Evolutionary conservation across 2,113 vertebrate genomes (phyloP), one percentile per base, ranked within the genome.

Genomic region (Ursus arctos): DNA sequence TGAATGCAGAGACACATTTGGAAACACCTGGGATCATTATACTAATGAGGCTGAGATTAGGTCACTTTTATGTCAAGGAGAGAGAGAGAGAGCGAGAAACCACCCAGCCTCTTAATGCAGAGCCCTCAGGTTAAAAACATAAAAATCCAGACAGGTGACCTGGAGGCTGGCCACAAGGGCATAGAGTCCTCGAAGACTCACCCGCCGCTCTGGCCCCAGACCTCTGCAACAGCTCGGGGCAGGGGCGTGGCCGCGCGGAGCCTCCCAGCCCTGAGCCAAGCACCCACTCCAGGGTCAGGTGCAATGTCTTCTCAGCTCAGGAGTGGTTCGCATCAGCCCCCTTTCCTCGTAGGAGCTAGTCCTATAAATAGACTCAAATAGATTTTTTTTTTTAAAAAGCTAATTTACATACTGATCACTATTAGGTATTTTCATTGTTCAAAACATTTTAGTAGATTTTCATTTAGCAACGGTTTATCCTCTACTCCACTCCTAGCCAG

Each of bases 81-180:
- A 59, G 67, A 7, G 28, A 43, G 43, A 43, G 43, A 43, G 43
- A 43, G 33, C 11, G 65, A 63, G 86, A 80, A n/a, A 69, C 24
- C 65, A 63, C 43, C 36, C 67, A 93, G 87, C 28, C 43, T 71
- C 81, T 72, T 40, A 43, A 85, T 71, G 47, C 59, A 71, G 69
- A 79, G 57, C 91, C 93, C 92, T 79, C 0, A 0, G 94, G 94
- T 55, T 65, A 82, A 77, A 86, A 92, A 85, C 84, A 72, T 74
- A 59, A 83, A 87, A 94, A 94, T 94, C 88, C 92, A 89, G 67
- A 87, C 47, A 2, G 55, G 77, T 87, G 91, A 94, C 91, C 95
- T 6, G 53, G 24, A 77, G 91, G 67, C 15, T 69, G 74, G 74
- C 88, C 93, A 94, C 95, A 94, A 96, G 97, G 95, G 84, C 88